Base-by-base conservation (phyloP, 2,113 vertebrate genomes). In the Sinosuthora webbiana region DNA sequence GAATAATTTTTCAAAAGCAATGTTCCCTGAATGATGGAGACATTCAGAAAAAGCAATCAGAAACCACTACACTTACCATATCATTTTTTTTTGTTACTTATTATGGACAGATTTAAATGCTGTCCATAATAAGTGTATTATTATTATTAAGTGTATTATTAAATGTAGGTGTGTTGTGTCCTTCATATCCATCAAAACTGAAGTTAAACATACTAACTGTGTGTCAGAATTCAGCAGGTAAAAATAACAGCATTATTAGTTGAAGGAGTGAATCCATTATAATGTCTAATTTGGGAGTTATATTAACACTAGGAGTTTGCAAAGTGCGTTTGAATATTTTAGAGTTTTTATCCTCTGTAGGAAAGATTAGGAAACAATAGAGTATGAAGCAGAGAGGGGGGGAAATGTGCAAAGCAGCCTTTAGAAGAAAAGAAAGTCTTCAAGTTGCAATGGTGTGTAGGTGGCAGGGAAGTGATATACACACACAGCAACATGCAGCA, bases 191-290 rank as follows among this genome's bases (percentile, higher is more conserved):
- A 53, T 89, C 76, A 85, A 75, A 89, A 70, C 39, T 84, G 23
- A 86, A 75, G 35, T 20, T 52, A 83, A 86, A 37, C 31, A 69
- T 83, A 92, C 64, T 44, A 88, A 92, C 59, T 39, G 76, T 20
- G 42, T 92, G 78, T 84, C 91, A 95, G 64, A 95, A 77, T 87
- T 94, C 91, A 89, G 30, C 23, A 12, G 27, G 33, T 83, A 65
- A 94, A 94, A 95, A 86, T 77, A 86, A 67, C 57, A 88, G 45
- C 49, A 41, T 42, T 90, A 74, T 73, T 80, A 52, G 17, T n/a
- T 62, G 45, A 91, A 78, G 52, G 37, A 71, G 3, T 45, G 75
- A 70, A 88, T 50, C 75, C 25, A 79, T 88, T 81, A 55, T 24
- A 62, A 49, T 13, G 24, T 74, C 42, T 90, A 85, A 85, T 88